Base-by-base conservation (phyloP, 2,113 vertebrate species). In the Syngnathus scovelli region DNA sequence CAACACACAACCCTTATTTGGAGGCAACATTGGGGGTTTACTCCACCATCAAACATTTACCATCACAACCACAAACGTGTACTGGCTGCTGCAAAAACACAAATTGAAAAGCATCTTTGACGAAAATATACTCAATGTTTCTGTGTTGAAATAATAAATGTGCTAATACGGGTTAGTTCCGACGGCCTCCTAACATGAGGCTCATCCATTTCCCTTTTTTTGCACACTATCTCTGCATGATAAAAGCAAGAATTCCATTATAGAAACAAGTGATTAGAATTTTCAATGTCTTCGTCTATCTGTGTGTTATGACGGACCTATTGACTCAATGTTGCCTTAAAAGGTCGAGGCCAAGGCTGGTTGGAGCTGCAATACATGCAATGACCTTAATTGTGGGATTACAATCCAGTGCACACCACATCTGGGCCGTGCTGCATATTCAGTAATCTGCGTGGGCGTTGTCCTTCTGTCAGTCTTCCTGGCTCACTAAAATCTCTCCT, bases 381-480 rank as follows among this genome's bases (percentile, higher is more conserved):
- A 74, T 63, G 43, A 74, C 75, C 67, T 66, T 69, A 71, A 82
- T 86, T 85, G 78, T 59, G 64, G 69, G 72, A 84, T 80, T 84
- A 82, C 68, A 81, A 74, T 80, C 71, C 70, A 59, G 60, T 54
- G 64, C 61, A 69, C 70, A 74, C 79, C 74, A 75, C 69, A 83
- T 69, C 77, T 82, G 81, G 60, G 41, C 74, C 71, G 66, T 61
- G 70, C 60, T 66, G 58, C 74, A 74, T 71, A 67, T 70, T 75
- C 83, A 80, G 71, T 78, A 78, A 83, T 79, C 81, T 81, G 77
- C 21, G 75, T 78, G 72, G 81, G 76, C 6, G 71, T 67, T 38
- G 77, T 74, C 69, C 73, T 75, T 71, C 70, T 54, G 6, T 59
- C 56, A 15, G 19, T 69, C 75, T 49, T 58, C 55, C 68, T 21